Conservation (phyloP, 2,797 vertebrate species). For the Peromyscus attwateri region DNA sequence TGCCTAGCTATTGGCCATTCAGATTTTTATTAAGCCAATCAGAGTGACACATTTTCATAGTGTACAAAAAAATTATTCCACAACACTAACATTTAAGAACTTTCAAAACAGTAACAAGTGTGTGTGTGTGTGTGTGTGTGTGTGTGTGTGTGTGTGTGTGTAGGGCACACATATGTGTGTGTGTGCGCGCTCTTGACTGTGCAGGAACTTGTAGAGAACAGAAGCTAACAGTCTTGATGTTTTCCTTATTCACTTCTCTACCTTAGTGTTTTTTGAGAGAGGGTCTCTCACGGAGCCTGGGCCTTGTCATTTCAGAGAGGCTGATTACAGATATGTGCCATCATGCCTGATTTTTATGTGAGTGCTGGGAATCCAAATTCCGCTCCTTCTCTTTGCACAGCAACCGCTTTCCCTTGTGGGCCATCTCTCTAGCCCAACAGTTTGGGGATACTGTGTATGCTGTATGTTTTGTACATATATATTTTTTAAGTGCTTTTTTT, state of each 20-base stretch:
- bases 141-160: too few species aligned
- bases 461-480: neutral
- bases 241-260: neutral
- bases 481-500: too few species aligned
- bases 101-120: neutral
- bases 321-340: neutral
- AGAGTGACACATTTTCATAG: neutral
- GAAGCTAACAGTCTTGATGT: neutral
- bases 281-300: neutral
- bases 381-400: neutral
- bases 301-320: too few species aligned
- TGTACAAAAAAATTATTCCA: neutral
- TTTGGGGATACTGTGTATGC: neutral
- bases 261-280: too few species aligned
- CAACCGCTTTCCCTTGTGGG: neutral
- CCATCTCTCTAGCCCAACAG: too few species aligned
- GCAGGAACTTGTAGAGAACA: neutral
- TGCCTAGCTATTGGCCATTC: neutral
- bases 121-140: neutral
- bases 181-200: neutral
- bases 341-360: neutral
- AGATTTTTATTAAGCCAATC: neutral
- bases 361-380: neutral
- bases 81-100: constrained; percentile 22
- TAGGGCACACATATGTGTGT: too few species aligned